Evolutionary conservation across 2,888 invertebrate genomes (phyloP).

Genomic region (Flabesymbios commensalis): DNA sequence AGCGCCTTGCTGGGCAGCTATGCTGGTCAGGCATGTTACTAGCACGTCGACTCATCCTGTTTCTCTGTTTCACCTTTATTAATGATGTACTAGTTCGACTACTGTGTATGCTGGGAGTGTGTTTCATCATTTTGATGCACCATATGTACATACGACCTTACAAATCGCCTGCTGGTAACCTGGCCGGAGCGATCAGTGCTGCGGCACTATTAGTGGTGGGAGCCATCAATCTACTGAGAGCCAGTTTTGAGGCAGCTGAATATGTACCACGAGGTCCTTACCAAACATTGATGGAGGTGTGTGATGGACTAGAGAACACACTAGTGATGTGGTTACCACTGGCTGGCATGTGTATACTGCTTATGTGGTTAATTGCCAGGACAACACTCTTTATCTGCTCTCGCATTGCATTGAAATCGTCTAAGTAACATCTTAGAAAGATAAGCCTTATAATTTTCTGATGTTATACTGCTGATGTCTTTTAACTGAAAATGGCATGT

Average conservation of each 20-base stretch:
- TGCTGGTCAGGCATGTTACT: slow-evolving; percentile 24
- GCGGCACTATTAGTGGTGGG: slow-evolving; percentile 20
- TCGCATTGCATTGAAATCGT: too few species aligned
- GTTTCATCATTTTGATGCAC: slow-evolving; percentile 21
- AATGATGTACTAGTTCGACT: slow-evolving; percentile 17
- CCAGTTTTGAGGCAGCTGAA: slow-evolving; percentile 22
- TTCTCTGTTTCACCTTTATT: slow-evolving; percentile 23
- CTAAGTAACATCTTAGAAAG: too few species aligned
- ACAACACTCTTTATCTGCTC: too few species aligned
- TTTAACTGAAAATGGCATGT: too few species aligned
- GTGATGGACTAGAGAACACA: slow-evolving; percentile 22
- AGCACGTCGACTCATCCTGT: slow-evolving; percentile 16
- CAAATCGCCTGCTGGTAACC: slow-evolving; percentile 9
- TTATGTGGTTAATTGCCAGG: not conserved
- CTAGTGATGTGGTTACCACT: slow-evolving; percentile 24
- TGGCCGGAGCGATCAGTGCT: slow-evolving; percentile 17
- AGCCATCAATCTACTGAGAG: slow-evolving; percentile 20
- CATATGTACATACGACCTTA: slow-evolving; percentile 23
- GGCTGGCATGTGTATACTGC: slow-evolving; percentile 9
- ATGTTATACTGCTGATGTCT: too few species aligned
- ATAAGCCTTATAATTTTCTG: too few species aligned
- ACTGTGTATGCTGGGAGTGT: slow-evolving; percentile 18
- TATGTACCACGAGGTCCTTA: slow-evolving; percentile 22
- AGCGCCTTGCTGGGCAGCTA: slow-evolving; percentile 2
- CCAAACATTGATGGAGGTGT: slow-evolving; percentile 16